phyloP scores from a whole-genome alignment of 2,888 invertebrate genomes.

The Chrysopilus asiliformis region DNA sequence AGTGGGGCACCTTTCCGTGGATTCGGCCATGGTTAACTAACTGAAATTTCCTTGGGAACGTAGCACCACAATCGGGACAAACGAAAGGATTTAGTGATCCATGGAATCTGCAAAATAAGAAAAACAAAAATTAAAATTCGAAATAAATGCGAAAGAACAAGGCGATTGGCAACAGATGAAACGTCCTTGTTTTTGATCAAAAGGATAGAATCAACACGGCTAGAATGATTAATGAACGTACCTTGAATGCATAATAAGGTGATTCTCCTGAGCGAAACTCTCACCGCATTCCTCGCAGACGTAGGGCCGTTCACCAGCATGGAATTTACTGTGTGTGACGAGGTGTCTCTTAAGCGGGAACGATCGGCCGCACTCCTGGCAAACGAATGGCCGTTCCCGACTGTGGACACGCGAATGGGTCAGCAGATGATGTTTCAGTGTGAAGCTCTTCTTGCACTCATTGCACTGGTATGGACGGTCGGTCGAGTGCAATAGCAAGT shows the following conservation, averaged over 20 bases:
- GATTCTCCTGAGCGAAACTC: constrained; percentile 82
- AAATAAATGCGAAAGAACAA: too few relatives aligned
- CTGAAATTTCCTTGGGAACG: constrained; percentile 75
- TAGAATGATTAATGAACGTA: too few relatives aligned
- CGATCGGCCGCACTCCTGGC: constrained; percentile 68
- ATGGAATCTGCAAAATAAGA: constrained; percentile 50
- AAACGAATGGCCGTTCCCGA: constrained; percentile 67
- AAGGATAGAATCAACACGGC: too few relatives aligned
- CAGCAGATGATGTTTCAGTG: constrained; percentile 69
- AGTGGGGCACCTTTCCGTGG: constrained; percentile 67
- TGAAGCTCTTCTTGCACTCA: constrained; percentile 78
- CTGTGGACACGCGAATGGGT: constrained; percentile 69
- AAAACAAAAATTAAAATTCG: too few relatives aligned
- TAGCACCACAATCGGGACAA: constrained; percentile 79
- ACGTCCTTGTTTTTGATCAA: too few relatives aligned
- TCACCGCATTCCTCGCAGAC: constrained; percentile 86
- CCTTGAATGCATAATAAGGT: constrained; percentile 43
- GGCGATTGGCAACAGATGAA: too few relatives aligned
- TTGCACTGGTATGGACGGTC: constrained; percentile 71
- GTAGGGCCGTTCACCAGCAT: constrained; percentile 71
- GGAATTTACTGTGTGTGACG: constrained; percentile 75
- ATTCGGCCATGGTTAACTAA: constrained; percentile 70
- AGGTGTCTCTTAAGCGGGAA: constrained; percentile 71
- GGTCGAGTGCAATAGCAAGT: constrained; percentile 64
- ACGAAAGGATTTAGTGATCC: constrained; percentile 93